These are phyloP conservation scores for Hylaeus volcanicus DNA, from an alignment of 1,140 invertebrate genomes.

Conservation along the genomic window DNA sequence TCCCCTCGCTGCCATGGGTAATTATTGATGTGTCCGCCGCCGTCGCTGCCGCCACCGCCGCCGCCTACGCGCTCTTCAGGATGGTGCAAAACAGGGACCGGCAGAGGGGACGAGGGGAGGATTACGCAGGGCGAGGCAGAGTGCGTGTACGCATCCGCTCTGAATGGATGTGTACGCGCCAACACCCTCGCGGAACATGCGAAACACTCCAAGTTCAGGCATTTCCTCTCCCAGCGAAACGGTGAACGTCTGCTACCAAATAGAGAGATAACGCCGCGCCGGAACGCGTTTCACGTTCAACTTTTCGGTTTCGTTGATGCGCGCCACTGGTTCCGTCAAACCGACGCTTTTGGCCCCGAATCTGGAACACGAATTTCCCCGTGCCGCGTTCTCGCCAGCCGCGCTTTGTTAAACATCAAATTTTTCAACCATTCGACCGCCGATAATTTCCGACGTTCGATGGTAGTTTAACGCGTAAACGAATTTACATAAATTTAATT, in stretches of 20 bases:
- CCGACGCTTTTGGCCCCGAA: too few relatives aligned
- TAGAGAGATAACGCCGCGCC: conserved; percentile 24
- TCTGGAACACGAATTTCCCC: too few relatives aligned
- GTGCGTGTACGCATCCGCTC: conserved; percentile 54
- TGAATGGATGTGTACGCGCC: conserved; percentile 47
- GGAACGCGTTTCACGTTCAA: not conserved
- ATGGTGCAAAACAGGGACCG: conserved; percentile 20
- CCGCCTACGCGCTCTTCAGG: conserved; percentile 56
- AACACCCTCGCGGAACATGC: conserved; percentile 36
- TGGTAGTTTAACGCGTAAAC: too few relatives aligned
- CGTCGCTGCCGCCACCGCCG: conserved; percentile 60
- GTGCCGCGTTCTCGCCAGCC: too few relatives aligned
- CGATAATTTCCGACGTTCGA: too few relatives aligned
- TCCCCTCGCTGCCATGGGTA: conserved; percentile 75
- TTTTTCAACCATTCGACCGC: too few relatives aligned
- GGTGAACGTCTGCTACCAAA: not conserved
- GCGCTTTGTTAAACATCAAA: too few relatives aligned
- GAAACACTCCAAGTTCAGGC: conserved; percentile 42
- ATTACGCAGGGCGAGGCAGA: conserved; percentile 45
- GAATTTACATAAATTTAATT: too few relatives aligned
- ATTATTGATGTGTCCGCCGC: conserved; percentile 80
- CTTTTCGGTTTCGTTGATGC: not conserved
- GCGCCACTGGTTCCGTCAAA: too few relatives aligned
- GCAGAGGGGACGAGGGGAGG: not conserved
- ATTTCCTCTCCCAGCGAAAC: conserved; percentile 3